Evolutionary conservation across 2,888 invertebrate genomes (phyloP).

Genomic region (Diarsia dahlii): DNA sequence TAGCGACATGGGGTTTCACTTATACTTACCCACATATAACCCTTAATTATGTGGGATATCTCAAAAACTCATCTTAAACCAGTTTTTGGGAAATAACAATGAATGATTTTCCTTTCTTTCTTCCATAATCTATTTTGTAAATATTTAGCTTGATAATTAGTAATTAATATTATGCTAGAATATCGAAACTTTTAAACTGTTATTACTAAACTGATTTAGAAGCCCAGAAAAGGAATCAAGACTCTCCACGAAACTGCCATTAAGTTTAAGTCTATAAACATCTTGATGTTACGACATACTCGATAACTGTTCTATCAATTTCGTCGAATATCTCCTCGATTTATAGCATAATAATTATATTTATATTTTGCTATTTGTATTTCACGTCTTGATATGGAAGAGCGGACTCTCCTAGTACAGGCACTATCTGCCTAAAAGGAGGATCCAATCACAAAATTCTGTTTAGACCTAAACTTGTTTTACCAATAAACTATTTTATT

Average conservation of each 20-base stretch:
- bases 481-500: no score
- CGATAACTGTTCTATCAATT: not conserved
- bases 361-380: no score
- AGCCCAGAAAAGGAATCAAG: not conserved
- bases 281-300: not conserved
- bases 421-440: no score
- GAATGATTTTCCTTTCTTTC: not conserved
- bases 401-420: no score
- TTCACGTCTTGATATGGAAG: no score
- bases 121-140: not conserved
- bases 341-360: no score
- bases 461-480: no score
- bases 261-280: not conserved
- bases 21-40: not conserved
- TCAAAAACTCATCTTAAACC: not conserved
- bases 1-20: not conserved
- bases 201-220: not conserved
- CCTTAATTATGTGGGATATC: no score
- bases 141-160: not conserved
- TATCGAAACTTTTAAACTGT: not conserved
- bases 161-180: not conserved
- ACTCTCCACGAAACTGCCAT: not conserved
- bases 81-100: not conserved
- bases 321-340: not conserved
- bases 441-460: no score